These are phyloP conservation scores for Ranitomeya imitator DNA, from an alignment of 2,113 vertebrate species.

Conservation along the genomic window DNA sequence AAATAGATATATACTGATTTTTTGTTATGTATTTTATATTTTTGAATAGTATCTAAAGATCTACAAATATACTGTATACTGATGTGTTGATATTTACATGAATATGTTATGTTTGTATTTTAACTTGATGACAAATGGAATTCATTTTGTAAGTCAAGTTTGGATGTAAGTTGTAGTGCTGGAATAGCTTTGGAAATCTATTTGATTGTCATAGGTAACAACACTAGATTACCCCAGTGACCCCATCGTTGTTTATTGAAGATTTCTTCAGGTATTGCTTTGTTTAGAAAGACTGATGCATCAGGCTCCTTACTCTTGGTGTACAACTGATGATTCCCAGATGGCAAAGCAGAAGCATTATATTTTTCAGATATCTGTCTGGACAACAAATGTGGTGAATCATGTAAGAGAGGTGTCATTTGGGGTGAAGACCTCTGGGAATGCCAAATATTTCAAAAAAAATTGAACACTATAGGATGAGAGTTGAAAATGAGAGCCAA, in stretches of 20 bases:
- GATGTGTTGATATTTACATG: not conserved
- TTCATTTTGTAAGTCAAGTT: not conserved
- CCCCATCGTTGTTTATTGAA: slow-evolving; percentile 67
- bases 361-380: slow-evolving; percentile 63
- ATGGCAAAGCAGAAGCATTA: slow-evolving; percentile 70
- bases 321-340: slow-evolving; percentile 81
- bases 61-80: not conserved
- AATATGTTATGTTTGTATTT: not conserved
- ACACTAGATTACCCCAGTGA: slow-evolving; percentile 60
- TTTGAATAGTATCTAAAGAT: not conserved
- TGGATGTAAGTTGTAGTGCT: not conserved
- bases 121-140: too few relatives aligned
- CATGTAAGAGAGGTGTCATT: slow-evolving; percentile 61
- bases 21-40: not conserved
- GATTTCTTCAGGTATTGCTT: slow-evolving; percentile 66
- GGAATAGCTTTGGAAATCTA: not conserved
- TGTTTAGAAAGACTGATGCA: slow-evolving; percentile 63
- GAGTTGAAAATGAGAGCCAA: not conserved
- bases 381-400: slow-evolving; percentile 65
- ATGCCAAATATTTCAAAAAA: slow-evolving; percentile 63
- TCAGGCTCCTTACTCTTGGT: slow-evolving; percentile 64
- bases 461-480: not conserved
- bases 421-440: slow-evolving; percentile 70
- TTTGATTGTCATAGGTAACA: not conserved
- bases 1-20: not conserved